Base-by-base conservation (phyloP, 2,888 invertebrate genomes). In the Scaptomyza reducta region DNA sequence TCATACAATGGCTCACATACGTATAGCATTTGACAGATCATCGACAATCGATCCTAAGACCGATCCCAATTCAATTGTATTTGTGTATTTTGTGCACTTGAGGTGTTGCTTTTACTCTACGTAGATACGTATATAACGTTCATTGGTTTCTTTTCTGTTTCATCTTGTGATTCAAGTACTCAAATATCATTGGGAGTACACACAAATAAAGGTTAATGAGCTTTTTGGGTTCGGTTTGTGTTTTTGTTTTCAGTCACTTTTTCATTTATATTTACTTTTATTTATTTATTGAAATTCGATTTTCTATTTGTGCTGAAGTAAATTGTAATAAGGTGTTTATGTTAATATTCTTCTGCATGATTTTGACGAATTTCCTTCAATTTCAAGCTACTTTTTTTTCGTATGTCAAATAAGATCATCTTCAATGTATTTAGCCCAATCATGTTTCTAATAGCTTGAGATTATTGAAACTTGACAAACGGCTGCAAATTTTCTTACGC, bases 141-240 rank as follows among this genome's bases (percentile, higher is more conserved):
- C 75, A 67, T 72, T 60, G 66, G 54, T 74, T 81, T 70, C 59
- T 67, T 65, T 74, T 44, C 51, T 38, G 40, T 64, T 44, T 44
- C 29, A 29, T 55, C 51, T 62, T 42, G 46, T 55, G 62, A 63
- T 58, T 81, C 61, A 60, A 79, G 85, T 77, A 62, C 79, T 61
- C 71, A 71, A 77, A 70, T 65, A 67, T 40, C 5, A 59, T 50
- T 31, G 47, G 68, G 53, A 70, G 76, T 58, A 65, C 59, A 65
- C 59, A 79, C 62, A 76, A 82, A 82, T 82, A 80, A 76, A 85
- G 86, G 86, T 85, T 85, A 80, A 80, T 80, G 86, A 80, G 79
- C 86, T 79, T 79, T 85, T 76, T 55, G 4, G 18, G 13, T 41
- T 25, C 45, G n/a, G n/a, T n/a, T n/a, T n/a, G n/a, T n/a, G n/a